These are phyloP conservation scores for Halocynthia aurantium DNA, from an alignment of 23 tunicate genomes.

Conservation along the genomic window DNA sequence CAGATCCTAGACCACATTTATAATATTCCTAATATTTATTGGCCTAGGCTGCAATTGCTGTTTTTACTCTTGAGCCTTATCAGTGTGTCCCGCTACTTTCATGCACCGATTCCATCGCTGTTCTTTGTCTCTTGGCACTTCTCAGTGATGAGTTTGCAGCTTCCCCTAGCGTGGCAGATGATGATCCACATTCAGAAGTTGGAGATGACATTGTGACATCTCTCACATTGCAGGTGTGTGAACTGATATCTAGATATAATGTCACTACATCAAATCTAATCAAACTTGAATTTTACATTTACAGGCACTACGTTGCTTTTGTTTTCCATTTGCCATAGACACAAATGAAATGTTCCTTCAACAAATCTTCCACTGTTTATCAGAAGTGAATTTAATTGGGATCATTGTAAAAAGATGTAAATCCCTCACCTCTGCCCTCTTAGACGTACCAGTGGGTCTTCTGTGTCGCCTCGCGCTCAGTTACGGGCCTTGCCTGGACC, in stretches of 20 bases:
- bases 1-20: neutral
- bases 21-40: neutral
- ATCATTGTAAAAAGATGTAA: slow-evolving; percentile 15
- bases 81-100: slow-evolving; percentile 46
- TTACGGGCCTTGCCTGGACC: slow-evolving; percentile 21
- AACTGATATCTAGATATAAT: slow-evolving; percentile 5
- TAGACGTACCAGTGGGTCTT: slow-evolving; percentile 30
- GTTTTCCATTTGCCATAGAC: slow-evolving; percentile 52
- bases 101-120: slow-evolving; percentile 36
- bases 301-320: slow-evolving; percentile 26
- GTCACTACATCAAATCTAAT: neutral
- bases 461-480: slow-evolving; percentile 11
- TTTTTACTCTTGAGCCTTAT: slow-evolving; percentile 48
- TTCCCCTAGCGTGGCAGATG: neutral
- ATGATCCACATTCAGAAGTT: neutral
- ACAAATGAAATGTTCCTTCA: slow-evolving; percentile 26
- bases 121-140: slow-evolving; percentile 29
- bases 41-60: slow-evolving; percentile 22
- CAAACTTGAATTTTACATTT: slow-evolving; percentile 16
- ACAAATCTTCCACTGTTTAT: slow-evolving; percentile 25
- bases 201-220: slow-evolving; percentile 8
- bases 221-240: slow-evolving; percentile 9
- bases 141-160: slow-evolving; percentile 42
- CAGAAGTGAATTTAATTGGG: slow-evolving; percentile 25
- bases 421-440: neutral